Evolutionary conservation across 2,888 invertebrate genomes (phyloP).

Genomic region (Octonoba sinensis): DNA sequence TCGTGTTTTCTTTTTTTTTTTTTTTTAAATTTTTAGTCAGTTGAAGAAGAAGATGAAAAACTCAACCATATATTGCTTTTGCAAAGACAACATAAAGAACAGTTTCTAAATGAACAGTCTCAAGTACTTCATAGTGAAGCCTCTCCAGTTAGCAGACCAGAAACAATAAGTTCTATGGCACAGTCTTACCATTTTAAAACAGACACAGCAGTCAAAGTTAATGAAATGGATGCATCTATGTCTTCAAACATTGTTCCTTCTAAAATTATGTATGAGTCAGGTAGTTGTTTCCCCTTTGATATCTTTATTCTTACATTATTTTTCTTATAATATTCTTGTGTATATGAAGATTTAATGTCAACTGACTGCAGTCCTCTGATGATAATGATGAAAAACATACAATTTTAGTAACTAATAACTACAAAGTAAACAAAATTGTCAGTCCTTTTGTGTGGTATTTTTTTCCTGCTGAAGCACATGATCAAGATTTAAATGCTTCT

Average conservation of each 20-base stretch:
- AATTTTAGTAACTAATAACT: too few species aligned
- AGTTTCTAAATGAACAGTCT: constrained; percentile 67
- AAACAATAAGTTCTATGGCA: constrained; percentile 38
- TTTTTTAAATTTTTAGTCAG: constrained; percentile 35
- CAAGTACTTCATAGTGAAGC: constrained; percentile 39
- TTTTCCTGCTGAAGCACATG: too few species aligned
- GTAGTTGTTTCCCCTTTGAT: constrained; percentile 3
- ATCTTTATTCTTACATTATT: too few species aligned
- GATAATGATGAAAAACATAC: too few species aligned
- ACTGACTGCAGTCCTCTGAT: too few species aligned
- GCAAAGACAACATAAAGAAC: constrained; percentile 87
- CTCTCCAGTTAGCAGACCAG: constrained; percentile 17
- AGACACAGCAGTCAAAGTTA: constrained; percentile 26
- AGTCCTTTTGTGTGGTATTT: too few species aligned
- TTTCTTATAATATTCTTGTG: too few species aligned
- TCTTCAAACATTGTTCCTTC: constrained; percentile 39
- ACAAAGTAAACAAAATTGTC: too few species aligned
- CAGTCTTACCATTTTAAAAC: constrained; percentile 60
- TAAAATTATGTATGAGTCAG: constrained; percentile 63
- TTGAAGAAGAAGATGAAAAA: constrained; percentile 84
- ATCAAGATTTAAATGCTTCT: too few species aligned
- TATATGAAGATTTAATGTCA: too few species aligned
- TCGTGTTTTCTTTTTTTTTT: too few species aligned
- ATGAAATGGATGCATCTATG: constrained; percentile 31
- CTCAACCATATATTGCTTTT: constrained; percentile 87